Base-by-base conservation (phyloP, 2,113 vertebrate species). In the Thinocorus orbignyianus region DNA sequence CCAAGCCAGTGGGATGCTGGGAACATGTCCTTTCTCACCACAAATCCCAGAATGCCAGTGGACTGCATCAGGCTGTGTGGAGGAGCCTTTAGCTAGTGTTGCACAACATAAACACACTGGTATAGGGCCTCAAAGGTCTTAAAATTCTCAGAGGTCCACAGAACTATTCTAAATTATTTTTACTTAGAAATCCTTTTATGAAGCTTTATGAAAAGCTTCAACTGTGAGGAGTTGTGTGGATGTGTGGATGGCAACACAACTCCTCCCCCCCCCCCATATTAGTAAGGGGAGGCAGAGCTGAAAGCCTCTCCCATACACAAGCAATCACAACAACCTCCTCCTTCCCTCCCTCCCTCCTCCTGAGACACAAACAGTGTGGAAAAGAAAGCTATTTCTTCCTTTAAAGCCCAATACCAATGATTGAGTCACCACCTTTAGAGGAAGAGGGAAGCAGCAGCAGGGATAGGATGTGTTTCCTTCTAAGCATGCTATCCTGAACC, bases 1-100 rank as follows among this genome's bases (percentile, higher is more conserved):
- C 30, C 23, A 35, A 41, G 39, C 4, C 35, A 52, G 37, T 0
- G 1, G 20, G 11, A 46, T 73, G n/a, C 33, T 2, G 3, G 6
- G 39, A 86, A 60, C 30, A 10, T n/a, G 23, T 7, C 10, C 30
- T 11, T 85, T 85, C 25, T 69, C 24, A 17, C 4, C 0, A 0
- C 42, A 81, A 20, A 17, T 9, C 49, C 13, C 14, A 31, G 31
- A 44, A 26, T 4, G 2, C 31, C 46, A 0, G 2, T 49, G 16
- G 19, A 41, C 13, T 22, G 20, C 1, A 2, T 25, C 28, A 69
- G 71, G 26, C 51, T 83, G 55, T 74, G 39, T 49, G 44, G 35
- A 74, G 76, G 25, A 84, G 48, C 33, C 6, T 1, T 26, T 19
- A 39, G 22, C 37, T 64, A 33, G 25, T 5, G 16, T 30, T 76